A percentile compares a stretch with the other conserved stretches of the same genome.
Conservation (phyloP, 2,888 invertebrate species). For the Odiellus spinosus region DNA sequence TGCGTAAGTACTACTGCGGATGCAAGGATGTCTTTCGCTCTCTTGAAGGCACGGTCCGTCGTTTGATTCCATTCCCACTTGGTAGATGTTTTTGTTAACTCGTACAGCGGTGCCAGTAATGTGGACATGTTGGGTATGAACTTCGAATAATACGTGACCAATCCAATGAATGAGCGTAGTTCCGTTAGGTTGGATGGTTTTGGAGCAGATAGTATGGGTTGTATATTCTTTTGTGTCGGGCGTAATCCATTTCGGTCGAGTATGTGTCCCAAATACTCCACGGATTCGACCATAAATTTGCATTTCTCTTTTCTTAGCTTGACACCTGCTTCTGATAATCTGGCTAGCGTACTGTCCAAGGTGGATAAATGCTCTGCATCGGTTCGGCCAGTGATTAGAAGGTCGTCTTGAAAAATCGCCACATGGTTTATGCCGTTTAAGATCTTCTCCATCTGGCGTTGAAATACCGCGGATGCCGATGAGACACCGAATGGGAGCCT, state of each 20-base stretch:
- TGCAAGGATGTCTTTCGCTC: conserved; percentile 20
- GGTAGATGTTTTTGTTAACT: conserved; percentile 15
- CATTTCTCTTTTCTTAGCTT: conserved; percentile 19
- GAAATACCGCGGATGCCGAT: conserved; percentile 5
- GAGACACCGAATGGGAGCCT: too few relatives aligned
- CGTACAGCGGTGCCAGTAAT: conserved; percentile 19
- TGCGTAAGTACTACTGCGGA: conserved; percentile 22
- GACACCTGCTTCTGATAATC: background rate
- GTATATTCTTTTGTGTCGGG: conserved; percentile 18
- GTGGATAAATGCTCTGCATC: background rate
- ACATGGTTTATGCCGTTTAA: background rate
- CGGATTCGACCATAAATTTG: conserved; percentile 15
- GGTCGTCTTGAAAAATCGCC: too few relatives aligned
- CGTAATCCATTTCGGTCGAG: conserved; percentile 19
- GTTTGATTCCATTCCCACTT: conserved; percentile 16
- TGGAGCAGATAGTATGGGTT: conserved; percentile 21
- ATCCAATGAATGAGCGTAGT: conserved; percentile 22
- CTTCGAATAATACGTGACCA: conserved; percentile 22
- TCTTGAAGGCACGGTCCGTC: conserved; percentile 16
- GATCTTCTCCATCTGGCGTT: conserved; percentile 4
- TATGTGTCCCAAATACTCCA: conserved; percentile 21
- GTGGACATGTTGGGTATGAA: conserved; percentile 22
- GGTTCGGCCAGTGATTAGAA: too few relatives aligned
- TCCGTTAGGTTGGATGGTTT: conserved; percentile 21
- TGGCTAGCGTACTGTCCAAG: background rate